Conservation (phyloP, 2,888 invertebrate species). For the Brachyopa scutellaris region DNA sequence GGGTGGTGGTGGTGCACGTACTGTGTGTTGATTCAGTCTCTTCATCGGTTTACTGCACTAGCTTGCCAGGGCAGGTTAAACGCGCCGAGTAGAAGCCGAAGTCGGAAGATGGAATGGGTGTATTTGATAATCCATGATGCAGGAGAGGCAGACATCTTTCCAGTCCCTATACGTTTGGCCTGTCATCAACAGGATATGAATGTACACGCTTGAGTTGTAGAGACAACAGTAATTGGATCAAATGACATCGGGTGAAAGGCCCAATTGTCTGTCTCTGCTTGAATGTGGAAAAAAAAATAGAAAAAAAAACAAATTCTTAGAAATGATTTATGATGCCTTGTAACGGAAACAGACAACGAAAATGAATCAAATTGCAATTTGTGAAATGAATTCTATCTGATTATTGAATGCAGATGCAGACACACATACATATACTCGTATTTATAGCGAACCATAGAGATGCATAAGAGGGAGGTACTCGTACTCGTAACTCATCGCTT, state of each 20-base stretch:
- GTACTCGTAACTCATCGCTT: too few relatives aligned
- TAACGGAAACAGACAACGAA: not conserved
- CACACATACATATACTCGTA: not conserved
- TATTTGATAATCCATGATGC: constrained; percentile 53
- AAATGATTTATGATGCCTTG: constrained; percentile 35
- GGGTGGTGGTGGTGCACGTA: constrained; percentile 36
- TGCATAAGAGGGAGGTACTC: not conserved
- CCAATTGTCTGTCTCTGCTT: constrained; percentile 51
- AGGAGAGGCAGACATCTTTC: constrained; percentile 14
- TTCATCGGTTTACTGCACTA: constrained; percentile 48
- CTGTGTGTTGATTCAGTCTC: constrained; percentile 58
- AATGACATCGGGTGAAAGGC: constrained; percentile 64
- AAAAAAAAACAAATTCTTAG: constrained; percentile 11
- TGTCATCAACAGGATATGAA: constrained; percentile 65
- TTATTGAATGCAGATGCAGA: not conserved
- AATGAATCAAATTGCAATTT: constrained; percentile 44
- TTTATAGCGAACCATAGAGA: not conserved
- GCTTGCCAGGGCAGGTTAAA: too few relatives aligned
- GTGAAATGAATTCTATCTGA: constrained; percentile 20
- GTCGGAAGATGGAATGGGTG: not conserved
- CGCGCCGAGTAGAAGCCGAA: constrained; percentile 10
- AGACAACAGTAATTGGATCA: constrained; percentile 68
- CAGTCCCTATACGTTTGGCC: constrained; percentile 29
- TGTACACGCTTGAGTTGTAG: constrained; percentile 55
- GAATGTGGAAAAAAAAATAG: not conserved